Percentiles rank a stretch among this genome's conserved stretches.
phyloP scores from a whole-genome alignment of 2,797 vertebrate species.

The Sus cebifrons region DNA sequence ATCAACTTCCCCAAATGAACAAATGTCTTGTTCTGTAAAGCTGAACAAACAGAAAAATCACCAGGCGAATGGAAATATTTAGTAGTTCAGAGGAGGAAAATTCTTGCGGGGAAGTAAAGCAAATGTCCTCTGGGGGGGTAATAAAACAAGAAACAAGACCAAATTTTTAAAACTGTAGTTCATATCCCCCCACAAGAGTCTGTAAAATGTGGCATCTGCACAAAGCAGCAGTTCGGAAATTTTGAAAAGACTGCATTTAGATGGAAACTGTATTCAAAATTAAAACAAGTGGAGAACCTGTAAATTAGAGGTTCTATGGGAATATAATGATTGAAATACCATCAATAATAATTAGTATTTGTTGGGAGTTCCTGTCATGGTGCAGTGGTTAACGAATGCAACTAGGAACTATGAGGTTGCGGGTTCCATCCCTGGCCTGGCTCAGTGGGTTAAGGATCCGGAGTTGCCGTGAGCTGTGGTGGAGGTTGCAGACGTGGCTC shows the following conservation, averaged over 20 bases:
- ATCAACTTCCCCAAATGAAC: background rate
- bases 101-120: background rate
- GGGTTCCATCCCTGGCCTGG: too few species aligned
- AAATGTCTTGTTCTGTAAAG: background rate
- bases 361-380: background rate
- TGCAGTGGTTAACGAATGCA: too few species aligned
- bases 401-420: too few species aligned
- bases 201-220: background rate
- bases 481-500: too few species aligned
- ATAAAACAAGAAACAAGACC: background rate
- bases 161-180: conserved; percentile 34
- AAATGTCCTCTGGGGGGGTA: background rate
- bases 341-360: conserved; percentile 1
- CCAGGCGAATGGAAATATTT: conserved; percentile 35
- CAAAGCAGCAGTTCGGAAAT: conserved; percentile 18
- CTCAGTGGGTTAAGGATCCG: too few species aligned
- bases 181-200: background rate
- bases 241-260: background rate
- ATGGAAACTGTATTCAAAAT: conserved; percentile 26
- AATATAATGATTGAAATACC: conserved; percentile 33
- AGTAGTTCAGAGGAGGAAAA: background rate
- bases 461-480: too few species aligned
- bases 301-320: background rate
- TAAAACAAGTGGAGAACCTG: conserved; percentile 4
- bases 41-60: conserved; percentile 49